Evolutionary conservation across 2,888 invertebrate genomes (phyloP).

Genomic region (Stratiomys singularior): DNA sequence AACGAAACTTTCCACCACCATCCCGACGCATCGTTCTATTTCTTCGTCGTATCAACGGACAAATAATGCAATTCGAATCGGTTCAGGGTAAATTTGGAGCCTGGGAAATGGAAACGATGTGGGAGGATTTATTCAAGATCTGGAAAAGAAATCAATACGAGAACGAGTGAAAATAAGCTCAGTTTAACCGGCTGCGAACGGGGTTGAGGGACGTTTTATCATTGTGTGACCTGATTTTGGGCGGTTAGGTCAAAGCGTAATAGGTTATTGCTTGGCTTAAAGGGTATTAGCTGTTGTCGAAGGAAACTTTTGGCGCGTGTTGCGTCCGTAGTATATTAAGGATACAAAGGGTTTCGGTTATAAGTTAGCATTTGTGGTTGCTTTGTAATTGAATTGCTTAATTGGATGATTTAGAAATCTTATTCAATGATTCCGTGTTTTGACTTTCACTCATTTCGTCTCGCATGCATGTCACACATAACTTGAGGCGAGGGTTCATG

Average conservation of each 20-base stretch:
- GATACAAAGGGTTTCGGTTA: no score
- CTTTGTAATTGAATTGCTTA: no score
- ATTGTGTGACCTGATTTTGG: background rate
- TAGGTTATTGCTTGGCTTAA: background rate
- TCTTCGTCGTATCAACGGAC: background rate
- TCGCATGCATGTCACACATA: no score
- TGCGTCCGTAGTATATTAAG: background rate
- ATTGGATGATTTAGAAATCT: background rate
- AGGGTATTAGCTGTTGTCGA: background rate
- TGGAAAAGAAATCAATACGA: conserved; percentile 26
- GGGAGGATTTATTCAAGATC: background rate
- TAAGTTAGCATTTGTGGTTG: no score
- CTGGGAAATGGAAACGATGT: background rate
- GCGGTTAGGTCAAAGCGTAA: background rate
- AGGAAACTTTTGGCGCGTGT: background rate
- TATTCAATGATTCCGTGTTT: background rate
- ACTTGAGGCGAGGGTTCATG: no score
- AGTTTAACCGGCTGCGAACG: background rate
- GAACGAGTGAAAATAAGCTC: background rate
- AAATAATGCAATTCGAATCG: conserved; percentile 2
- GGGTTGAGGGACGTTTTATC: background rate
- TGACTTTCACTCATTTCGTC: no score
- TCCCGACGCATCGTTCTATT: background rate
- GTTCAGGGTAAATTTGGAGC: background rate
- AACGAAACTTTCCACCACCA: conserved; percentile 11